Evolutionary conservation across 2,797 vertebrate genomes (phyloP).

Genomic region (Halcyon chelicuti): DNA sequence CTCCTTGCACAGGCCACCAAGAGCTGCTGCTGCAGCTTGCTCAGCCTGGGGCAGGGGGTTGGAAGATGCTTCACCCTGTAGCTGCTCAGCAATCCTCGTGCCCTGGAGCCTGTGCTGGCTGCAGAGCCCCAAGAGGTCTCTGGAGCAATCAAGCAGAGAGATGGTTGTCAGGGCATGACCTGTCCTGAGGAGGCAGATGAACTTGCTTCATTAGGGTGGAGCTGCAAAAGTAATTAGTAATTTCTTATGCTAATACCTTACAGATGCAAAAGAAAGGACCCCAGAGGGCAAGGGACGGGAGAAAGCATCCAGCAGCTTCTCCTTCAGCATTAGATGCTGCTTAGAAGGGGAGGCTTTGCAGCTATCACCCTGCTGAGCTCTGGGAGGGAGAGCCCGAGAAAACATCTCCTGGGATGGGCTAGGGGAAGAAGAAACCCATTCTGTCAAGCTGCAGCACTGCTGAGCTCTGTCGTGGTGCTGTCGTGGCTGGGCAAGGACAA

Average conservation of each 20-base stretch:
- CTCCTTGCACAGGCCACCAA: background rate
- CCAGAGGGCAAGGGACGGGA: background rate
- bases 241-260: background rate
- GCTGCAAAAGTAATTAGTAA: background rate
- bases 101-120: background rate
- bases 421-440: background rate
- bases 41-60: background rate
- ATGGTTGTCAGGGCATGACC: background rate
- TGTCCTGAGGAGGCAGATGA: background rate
- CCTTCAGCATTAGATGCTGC: background rate
- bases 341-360: background rate
- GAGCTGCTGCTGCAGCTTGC: fast-evolving
- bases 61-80: background rate
- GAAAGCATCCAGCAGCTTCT: background rate
- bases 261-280: background rate
- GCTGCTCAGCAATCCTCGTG: background rate
- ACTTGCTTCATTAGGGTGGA: background rate
- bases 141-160: background rate
- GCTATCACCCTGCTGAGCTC: background rate
- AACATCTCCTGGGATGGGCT: background rate
- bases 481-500: fast-evolving
- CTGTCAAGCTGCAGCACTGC: background rate
- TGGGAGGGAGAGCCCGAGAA: fast-evolving
- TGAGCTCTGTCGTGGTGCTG: fast-evolving
- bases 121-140: background rate